Evolutionary conservation across 2,888 invertebrate genomes (phyloP).

Genomic region (Nematopogon swammerdamellus): DNA sequence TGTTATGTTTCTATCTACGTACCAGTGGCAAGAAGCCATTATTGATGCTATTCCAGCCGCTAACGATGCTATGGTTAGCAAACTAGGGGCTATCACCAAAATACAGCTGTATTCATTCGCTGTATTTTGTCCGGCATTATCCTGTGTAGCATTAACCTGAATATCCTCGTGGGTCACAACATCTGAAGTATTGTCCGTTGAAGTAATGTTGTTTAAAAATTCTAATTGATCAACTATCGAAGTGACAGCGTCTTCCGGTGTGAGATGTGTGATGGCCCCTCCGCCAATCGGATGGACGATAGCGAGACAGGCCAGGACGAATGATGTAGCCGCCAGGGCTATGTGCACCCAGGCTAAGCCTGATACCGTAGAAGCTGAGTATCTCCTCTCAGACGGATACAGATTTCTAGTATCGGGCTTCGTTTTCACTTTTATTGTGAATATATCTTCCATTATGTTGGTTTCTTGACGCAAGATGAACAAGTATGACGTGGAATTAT

Average conservation of each 20-base stretch:
- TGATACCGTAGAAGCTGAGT: conserved; percentile 64
- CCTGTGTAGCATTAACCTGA: conserved; percentile 7
- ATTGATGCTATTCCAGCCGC: conserved; percentile 53
- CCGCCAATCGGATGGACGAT: conserved; percentile 28
- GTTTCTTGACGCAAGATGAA: too few relatives aligned
- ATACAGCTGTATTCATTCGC: conserved; percentile 20
- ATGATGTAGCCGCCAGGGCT: conserved; percentile 55
- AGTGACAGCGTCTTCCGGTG: conserved; percentile 10
- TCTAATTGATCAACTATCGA: neutral
- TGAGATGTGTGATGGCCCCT: conserved; percentile 9
- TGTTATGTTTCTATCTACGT: conserved; percentile 62
- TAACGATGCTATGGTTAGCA: conserved; percentile 49
- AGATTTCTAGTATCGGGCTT: conserved; percentile 55
- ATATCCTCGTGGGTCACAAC: conserved; percentile 5
- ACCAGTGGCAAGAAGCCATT: conserved; percentile 63
- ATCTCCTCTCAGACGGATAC: conserved; percentile 64
- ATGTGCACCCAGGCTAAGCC: conserved; percentile 63
- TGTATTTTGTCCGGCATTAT: conserved; percentile 13
- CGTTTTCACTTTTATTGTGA: conserved; percentile 64
- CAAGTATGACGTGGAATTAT: too few relatives aligned
- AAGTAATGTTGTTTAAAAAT: too few relatives aligned
- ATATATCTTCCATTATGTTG: conserved; percentile 60
- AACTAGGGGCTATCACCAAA: conserved; percentile 44
- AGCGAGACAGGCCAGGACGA: conserved; percentile 55
- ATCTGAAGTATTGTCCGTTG: conserved; percentile 3